Evolutionary conservation across 1,140 invertebrate species (phyloP).

Genomic region (Paraescarpia echinospica): DNA sequence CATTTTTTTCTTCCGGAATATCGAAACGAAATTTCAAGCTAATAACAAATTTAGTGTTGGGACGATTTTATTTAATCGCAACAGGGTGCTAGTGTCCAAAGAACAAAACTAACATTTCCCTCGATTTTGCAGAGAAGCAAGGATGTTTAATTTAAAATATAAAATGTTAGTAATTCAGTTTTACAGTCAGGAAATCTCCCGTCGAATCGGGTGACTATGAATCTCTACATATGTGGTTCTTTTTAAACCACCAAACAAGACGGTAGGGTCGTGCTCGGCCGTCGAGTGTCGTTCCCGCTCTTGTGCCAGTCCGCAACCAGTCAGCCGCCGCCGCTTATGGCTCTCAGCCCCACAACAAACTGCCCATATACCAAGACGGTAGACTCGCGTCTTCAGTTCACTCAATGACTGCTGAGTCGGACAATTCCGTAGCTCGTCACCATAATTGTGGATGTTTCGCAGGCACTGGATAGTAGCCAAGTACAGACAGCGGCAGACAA

Average conservation of each 20-base stretch:
- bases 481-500: not conserved
- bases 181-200: not conserved
- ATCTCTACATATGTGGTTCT: no score
- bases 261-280: not conserved
- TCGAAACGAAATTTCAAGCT: no score
- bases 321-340: not conserved
- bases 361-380: not conserved
- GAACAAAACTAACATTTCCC: not conserved
- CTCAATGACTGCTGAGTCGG: not conserved
- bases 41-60: no score
- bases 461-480: not conserved
- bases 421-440: not conserved
- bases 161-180: not conserved
- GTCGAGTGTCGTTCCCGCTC: not conserved
- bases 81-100: not conserved
- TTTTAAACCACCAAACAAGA: not conserved
- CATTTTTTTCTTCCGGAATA: no score
- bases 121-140: not conserved
- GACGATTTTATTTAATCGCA: no score
- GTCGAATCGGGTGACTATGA: no score
- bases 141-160: not conserved
- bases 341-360: not conserved
- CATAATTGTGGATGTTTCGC: not conserved
- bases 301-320: not conserved
- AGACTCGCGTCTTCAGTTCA: not conserved